Evolutionary conservation across 2,797 vertebrate genomes (phyloP), one percentile per base, ranked within the genome.

Genomic region (Cichlasoma orientale): DNA sequence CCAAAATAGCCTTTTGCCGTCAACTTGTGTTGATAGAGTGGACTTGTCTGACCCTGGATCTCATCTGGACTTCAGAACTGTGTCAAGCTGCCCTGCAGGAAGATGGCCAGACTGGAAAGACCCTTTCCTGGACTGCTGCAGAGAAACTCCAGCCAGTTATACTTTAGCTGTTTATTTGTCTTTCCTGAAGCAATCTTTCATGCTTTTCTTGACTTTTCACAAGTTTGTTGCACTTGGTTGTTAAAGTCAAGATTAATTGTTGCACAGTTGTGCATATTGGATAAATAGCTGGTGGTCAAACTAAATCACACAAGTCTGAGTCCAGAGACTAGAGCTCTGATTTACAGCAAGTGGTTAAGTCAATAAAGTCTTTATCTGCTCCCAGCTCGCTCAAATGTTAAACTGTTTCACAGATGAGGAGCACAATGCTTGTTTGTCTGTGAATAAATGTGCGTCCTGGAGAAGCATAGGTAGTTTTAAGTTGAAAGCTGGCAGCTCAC

Each of bases 331-430:
- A 2, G 1, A 59, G 41, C 44, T 16, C 27, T 92, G 90, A 94
- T 93, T 92, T 93, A 93, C 84, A 84, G 86, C 72, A 87, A 82
- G 71, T 59, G 76, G 72, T 82, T 80, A 82, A 88, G 84, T 90
- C 89, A 89, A 84, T 75, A 88, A 79, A 19, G 76, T 76, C 81
- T 89, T 90, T 78, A 87, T 92, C 57, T 75, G 74, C 63, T 31
- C 82, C 80, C 84, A 90, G 56, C 36, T 10, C 19, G 72, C 70
- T 77, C 38, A 53, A 58, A 44, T 27, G 50, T 83, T 92, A 82
- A 93, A 79, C 83, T 79, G 14, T 94, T 94, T 80, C 19, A 74
- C 93, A 94, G 87, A 93, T 82, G 86, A 91, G 74, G 38, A 84
- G 77, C 44, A 58, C 74, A 85, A 66, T 66, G 57, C 56, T 77